Conservation (phyloP, 2,888 invertebrate genomes). For the Chaitophorus viminalis region DNA sequence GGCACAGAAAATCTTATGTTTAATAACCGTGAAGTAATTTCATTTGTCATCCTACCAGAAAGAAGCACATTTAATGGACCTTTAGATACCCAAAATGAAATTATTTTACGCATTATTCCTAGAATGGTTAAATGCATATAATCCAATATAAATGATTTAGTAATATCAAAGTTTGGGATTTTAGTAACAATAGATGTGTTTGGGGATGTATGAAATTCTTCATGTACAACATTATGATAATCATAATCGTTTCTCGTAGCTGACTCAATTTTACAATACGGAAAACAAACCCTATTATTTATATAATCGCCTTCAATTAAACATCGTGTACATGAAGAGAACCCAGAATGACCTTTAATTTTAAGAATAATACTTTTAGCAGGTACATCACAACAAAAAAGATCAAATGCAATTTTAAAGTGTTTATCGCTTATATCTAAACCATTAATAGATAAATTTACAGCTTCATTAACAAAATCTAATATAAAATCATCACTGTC, state of each 20-base stretch:
- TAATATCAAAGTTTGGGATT: background rate
- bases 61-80: background rate
- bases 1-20: slow-evolving; percentile 12
- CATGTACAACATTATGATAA: slow-evolving; percentile 2
- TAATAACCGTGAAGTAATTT: slow-evolving; percentile 10
- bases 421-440: background rate
- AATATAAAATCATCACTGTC: slow-evolving; percentile 9
- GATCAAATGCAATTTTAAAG: background rate
- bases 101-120: background rate
- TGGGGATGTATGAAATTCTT: slow-evolving; percentile 17
- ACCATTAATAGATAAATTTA: background rate
- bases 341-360: background rate
- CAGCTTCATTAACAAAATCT: slow-evolving; percentile 4
- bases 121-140: background rate
- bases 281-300: background rate
- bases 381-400: background rate
- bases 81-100: slow-evolving; percentile 3
- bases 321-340: slow-evolving; percentile 11
- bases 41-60: background rate
- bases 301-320: slow-evolving; percentile 21
- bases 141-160: background rate
- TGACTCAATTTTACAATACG: background rate
- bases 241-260: background rate
- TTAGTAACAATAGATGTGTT: background rate
- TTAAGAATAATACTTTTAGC: slow-evolving; percentile 1